A percentile compares a stretch with the other conserved stretches of the same genome.
phyloP scores from a whole-genome alignment of 2,888 invertebrate genomes.

The Schizaphis graminum region DNA sequence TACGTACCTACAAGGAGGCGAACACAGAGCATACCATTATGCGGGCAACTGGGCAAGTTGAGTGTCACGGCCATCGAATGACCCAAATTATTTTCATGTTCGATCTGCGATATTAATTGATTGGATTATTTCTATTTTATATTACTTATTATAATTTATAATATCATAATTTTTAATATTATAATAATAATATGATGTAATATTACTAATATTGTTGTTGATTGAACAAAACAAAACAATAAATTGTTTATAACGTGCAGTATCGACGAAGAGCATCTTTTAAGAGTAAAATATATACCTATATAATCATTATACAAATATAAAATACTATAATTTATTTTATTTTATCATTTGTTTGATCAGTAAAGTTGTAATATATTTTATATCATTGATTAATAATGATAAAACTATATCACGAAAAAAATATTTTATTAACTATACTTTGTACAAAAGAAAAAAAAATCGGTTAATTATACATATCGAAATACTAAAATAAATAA shows the following conservation, averaged over 20 bases:
- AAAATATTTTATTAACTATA: background rate
- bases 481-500: background rate
- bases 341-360: background rate
- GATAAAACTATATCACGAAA: background rate
- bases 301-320: background rate
- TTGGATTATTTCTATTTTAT: background rate
- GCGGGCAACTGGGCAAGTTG: conserved; percentile 2
- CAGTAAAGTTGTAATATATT: background rate
- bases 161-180: background rate
- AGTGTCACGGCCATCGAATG: conserved; percentile 38
- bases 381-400: background rate
- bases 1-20: conserved; percentile 1
- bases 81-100: conserved; percentile 20
- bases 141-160: too few species aligned
- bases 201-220: background rate
- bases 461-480: background rate
- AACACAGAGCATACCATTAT: background rate
- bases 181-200: background rate
- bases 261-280: background rate
- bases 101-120: background rate
- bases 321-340: background rate
- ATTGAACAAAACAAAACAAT: background rate
- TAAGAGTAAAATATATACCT: background rate
- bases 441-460: background rate
- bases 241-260: background rate